phyloP scores from a whole-genome alignment of 2,113 vertebrate species.

The Cyanoliseus patagonus region DNA sequence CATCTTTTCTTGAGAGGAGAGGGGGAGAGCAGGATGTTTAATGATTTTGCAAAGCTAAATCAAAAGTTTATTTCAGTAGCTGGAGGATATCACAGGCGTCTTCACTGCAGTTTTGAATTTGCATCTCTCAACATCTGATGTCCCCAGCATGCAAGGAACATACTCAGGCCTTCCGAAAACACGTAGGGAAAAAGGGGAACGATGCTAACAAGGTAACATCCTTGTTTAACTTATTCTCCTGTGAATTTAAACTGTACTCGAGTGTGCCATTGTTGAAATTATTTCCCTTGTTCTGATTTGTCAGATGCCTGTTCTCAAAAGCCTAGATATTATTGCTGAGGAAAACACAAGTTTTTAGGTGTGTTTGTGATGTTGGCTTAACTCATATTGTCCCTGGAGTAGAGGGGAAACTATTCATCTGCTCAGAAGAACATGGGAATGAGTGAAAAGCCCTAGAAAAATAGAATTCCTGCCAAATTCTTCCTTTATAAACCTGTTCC shows the following conservation, averaged over 20 bases:
- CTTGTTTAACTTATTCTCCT: background rate
- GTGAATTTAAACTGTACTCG: background rate
- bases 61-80: background rate
- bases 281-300: background rate
- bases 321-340: background rate
- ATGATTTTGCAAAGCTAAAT: constrained; percentile 33
- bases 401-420: background rate
- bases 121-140: background rate
- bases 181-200: background rate
- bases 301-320: background rate
- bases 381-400: background rate
- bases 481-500: background rate
- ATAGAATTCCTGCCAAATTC: background rate
- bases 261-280: background rate
- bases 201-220: background rate
- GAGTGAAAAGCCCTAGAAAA: background rate
- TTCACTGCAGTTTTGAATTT: background rate
- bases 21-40: background rate
- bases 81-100: background rate
- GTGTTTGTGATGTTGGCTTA: background rate
- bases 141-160: background rate
- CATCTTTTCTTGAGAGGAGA: constrained; percentile 1
- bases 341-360: background rate
- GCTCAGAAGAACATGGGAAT: background rate
- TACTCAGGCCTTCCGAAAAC: background rate